Conservation (phyloP, 2,113 vertebrate genomes). For the Rhabdomys dilectus region DNA sequence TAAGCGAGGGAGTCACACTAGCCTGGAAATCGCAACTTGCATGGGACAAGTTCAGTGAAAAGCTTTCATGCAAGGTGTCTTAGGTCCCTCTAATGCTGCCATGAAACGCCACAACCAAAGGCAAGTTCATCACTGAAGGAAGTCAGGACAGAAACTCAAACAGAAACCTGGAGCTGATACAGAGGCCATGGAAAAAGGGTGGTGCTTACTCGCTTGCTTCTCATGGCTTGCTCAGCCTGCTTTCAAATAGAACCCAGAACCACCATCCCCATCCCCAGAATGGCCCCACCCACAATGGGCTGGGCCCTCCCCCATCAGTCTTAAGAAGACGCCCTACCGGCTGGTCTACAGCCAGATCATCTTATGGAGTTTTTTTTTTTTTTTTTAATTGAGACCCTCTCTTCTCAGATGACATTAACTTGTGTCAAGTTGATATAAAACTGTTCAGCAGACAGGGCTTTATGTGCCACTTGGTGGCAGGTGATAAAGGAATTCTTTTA, state of each 20-base stretch:
- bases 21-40: accelerated
- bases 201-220: neutral
- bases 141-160: neutral
- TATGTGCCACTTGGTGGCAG: accelerated
- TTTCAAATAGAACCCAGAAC: neutral
- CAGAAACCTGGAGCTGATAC: neutral
- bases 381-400: no score
- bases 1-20: neutral
- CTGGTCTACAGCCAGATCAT: neutral
- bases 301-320: neutral
- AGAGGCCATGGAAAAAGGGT: no score
- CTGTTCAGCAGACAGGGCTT: neutral
- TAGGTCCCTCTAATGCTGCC: neutral
- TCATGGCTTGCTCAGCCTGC: neutral
- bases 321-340: neutral
- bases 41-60: accelerated
- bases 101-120: neutral
- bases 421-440: neutral
- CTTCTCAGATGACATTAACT: neutral
- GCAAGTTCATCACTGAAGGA: neutral
- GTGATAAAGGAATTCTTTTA: neutral
- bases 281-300: neutral
- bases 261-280: neutral
- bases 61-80: neutral
- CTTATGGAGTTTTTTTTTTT: neutral